Base-by-base conservation (phyloP, 2,113 vertebrate genomes). In the Monopterus albus region DNA sequence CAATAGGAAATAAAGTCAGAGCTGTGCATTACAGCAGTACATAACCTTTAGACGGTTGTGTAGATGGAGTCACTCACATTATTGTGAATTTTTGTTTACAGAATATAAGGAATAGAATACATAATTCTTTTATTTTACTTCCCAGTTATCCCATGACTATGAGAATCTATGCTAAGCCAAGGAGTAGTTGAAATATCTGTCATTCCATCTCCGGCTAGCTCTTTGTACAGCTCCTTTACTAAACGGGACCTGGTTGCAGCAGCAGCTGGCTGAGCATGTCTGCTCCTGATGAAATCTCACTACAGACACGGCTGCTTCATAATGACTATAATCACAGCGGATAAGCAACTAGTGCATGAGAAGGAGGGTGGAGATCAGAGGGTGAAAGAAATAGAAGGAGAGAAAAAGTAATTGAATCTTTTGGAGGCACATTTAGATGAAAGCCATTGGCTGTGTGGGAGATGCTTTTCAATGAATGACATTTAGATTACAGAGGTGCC, bases 351-450 rank as follows among this genome's bases (percentile, higher is more conserved):
- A 90, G 89, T 87, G 87, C 84, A 91, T 67, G 75, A 79, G 79
- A 81, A 86, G 72, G 75, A 82, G 75, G 86, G 81, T 78, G 79
- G 83, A 82, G 81, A 85, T 86, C 81, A 80, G 70, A 79, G 79
- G 74, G 77, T 72, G 85, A 82, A 81, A 88, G 83, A 66, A 79
- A 88, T 66, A 81, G 84, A 88, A 81, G 77, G 78, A 88, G 84
- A 85, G 87, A 82, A 77, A 87, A 89, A 88, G 89, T 91, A 91
- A 92, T 92, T 91, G 88, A 91, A 92, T 93, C 87, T 91, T 93
- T 92, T 78, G 88, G 88, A 82, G 87, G 74, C 70, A 75, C 85
- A 86, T 90, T 91, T 81, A 87, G 88, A 89, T 90, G 88, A 92
- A 90, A 92, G 83, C 86, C 78, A 84, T 70, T 84, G 87, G 82